These are phyloP conservation scores for Tursiops truncatus DNA, from an alignment of 2,113 vertebrate genomes.

Conservation along the genomic window DNA sequence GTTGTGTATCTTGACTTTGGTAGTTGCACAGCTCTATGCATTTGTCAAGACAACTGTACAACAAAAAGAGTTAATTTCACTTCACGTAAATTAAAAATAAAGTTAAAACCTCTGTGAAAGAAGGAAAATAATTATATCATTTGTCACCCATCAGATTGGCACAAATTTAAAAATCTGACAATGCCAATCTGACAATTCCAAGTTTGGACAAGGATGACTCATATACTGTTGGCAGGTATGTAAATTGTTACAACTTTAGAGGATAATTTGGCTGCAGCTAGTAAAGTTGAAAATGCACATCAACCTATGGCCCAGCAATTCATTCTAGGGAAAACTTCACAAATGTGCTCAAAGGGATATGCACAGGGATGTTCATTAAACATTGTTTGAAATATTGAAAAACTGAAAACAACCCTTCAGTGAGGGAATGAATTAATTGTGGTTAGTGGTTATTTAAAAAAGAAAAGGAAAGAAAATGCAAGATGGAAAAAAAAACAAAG, in stretches of 20 bases:
- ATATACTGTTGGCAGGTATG: not conserved
- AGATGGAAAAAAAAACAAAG: not conserved
- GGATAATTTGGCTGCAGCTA: not conserved
- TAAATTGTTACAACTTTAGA: not conserved
- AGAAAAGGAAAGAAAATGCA: not conserved
- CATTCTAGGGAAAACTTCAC: not conserved
- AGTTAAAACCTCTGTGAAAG: conserved; percentile 21
- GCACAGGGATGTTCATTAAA: not conserved
- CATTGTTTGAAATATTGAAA: conserved; percentile 6
- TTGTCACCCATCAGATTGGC: not conserved
- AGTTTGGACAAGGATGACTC: not conserved
- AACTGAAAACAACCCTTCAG: conserved; percentile 3
- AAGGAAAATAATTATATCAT: conserved; percentile 23
- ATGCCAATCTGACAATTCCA: not conserved
- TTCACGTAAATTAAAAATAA: conserved; percentile 37
- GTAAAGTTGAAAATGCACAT: not conserved
- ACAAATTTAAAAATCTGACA: conserved; percentile 20
- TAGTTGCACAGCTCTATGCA: not conserved
- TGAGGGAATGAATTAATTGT: not conserved
- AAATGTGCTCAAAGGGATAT: not conserved
- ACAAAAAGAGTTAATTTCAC: not conserved
- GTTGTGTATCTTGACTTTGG: not conserved
- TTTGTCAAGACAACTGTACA: not conserved
- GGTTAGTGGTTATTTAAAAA: not conserved
- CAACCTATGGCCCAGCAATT: not conserved